Conservation (phyloP, 2,888 invertebrate species). For the Trichogramma evanescens region DNA sequence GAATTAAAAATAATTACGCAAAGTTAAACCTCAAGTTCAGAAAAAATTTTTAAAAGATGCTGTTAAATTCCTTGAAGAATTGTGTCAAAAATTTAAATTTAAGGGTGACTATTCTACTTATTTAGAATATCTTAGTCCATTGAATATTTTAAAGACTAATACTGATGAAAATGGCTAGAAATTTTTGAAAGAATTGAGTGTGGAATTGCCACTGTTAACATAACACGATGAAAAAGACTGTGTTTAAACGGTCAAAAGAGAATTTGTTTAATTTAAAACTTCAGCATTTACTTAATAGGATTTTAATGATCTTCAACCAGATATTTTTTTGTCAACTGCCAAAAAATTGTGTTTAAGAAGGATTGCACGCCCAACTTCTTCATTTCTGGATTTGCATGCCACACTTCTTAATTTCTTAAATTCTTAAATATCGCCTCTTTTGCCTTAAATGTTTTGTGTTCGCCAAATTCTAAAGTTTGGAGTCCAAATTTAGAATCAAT, state of each 20-base stretch:
- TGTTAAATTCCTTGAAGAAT: slow-evolving; percentile 19
- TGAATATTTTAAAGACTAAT: slow-evolving; percentile 10
- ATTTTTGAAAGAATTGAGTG: slow-evolving; percentile 3
- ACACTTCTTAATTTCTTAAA: background rate
- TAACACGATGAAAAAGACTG: slow-evolving; percentile 1
- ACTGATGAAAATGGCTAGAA: background rate
- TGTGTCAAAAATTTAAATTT: slow-evolving; percentile 28
- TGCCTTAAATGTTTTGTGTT: slow-evolving; percentile 4
- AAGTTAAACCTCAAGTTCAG: slow-evolving; percentile 11
- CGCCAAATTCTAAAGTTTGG: slow-evolving; percentile 19
- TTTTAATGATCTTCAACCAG: slow-evolving; percentile 12
- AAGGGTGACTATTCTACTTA: slow-evolving; percentile 13
- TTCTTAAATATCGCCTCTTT: slow-evolving; percentile 4
- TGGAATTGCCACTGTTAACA: slow-evolving; percentile 3
- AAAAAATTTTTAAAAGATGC: slow-evolving; percentile 20
- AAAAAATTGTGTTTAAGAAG: background rate
- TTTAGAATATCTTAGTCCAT: slow-evolving; percentile 16
- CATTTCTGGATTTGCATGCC: too few relatives aligned
- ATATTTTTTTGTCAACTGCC: slow-evolving; percentile 23
- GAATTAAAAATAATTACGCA: slow-evolving; percentile 15
- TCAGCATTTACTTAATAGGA: slow-evolving; percentile 19
- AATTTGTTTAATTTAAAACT: slow-evolving; percentile 21
- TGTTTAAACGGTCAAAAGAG: slow-evolving; percentile 21
- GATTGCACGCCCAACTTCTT: too few relatives aligned
- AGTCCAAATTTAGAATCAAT: too few relatives aligned